A percentile compares a stretch with the other conserved stretches of the same genome.
These are phyloP conservation scores for Hemicordylus capensis DNA, from an alignment of 2,113 vertebrate species.

Conservation along the genomic window DNA sequence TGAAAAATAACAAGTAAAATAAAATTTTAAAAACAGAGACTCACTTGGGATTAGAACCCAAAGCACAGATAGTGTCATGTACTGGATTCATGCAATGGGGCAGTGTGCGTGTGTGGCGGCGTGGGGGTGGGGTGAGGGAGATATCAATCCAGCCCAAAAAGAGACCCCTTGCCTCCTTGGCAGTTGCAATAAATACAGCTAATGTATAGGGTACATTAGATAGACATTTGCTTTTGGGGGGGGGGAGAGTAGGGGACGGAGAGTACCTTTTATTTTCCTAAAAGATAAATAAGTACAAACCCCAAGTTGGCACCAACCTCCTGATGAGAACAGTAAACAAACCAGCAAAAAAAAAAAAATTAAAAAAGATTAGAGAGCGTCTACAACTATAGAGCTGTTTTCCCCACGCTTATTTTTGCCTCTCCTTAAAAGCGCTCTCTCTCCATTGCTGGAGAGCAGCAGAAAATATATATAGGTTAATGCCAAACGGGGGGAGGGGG, in stretches of 20 bases:
- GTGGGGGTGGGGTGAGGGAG: no score
- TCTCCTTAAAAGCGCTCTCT: not conserved
- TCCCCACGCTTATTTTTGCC: not conserved
- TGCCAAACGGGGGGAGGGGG: not conserved
- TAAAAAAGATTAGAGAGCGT: not conserved
- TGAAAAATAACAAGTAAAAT: not conserved
- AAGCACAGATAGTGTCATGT: not conserved
- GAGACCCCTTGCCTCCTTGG: not conserved
- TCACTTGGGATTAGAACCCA: not conserved
- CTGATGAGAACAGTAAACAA: not conserved
- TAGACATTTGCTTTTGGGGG: not conserved
- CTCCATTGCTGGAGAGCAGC: not conserved
- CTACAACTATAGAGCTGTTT: not conserved
- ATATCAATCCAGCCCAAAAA: not conserved
- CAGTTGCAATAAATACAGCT: not conserved
- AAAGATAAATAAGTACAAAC: constrained; percentile 29
- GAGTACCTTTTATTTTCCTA: not conserved
- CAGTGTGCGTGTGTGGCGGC: no score
- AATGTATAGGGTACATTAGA: not conserved
- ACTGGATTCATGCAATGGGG: not conserved
- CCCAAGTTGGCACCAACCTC: not conserved
- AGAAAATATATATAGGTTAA: constrained; percentile 6
- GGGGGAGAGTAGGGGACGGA: constrained; percentile 18
- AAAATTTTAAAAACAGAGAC: not conserved
- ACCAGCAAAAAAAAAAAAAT: not conserved